Evolutionary conservation across 1,140 invertebrate species (phyloP).

Genomic region (Sinonovacula constricta): DNA sequence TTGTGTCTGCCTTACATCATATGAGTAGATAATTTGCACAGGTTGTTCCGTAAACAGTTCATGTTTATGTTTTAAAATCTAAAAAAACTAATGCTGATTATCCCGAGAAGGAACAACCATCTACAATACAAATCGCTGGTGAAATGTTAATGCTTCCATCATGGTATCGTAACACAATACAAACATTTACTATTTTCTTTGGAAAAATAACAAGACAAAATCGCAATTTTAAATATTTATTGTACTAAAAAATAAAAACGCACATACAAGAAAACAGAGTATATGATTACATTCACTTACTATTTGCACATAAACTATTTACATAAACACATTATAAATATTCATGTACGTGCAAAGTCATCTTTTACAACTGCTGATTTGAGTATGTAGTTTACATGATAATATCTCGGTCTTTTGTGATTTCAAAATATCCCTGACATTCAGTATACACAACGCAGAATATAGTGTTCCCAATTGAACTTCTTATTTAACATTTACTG

Average conservation of each 20-base stretch:
- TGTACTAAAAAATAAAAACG: not conserved
- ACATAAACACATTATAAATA: conserved; percentile 14
- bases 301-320: not conserved
- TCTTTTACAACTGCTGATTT: conserved; percentile 17
- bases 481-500: conserved; percentile 15
- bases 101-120: conserved; percentile 1
- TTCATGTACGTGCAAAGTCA: not conserved
- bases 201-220: too few relatives aligned
- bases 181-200: too few relatives aligned
- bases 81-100: conserved; percentile 23
- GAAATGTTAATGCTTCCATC: not conserved
- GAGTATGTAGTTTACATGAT: conserved; percentile 21
- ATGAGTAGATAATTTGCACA: conserved; percentile 28
- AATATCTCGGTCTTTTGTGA: conserved; percentile 28
- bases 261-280: not conserved
- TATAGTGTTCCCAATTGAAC: conserved; percentile 20
- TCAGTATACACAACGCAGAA: conserved; percentile 28
- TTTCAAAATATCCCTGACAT: conserved; percentile 8
- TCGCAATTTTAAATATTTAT: too few relatives aligned
- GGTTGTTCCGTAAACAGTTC: conserved; percentile 21
- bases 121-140: conserved; percentile 19
- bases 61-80: conserved; percentile 11
- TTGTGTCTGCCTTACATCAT: conserved; percentile 2
- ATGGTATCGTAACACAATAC: too few relatives aligned
- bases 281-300: not conserved